Evolutionary conservation across 1,140 invertebrate species (phyloP), one percentile per base, ranked within the genome.

Genomic region (Diorhabda elongata): DNA sequence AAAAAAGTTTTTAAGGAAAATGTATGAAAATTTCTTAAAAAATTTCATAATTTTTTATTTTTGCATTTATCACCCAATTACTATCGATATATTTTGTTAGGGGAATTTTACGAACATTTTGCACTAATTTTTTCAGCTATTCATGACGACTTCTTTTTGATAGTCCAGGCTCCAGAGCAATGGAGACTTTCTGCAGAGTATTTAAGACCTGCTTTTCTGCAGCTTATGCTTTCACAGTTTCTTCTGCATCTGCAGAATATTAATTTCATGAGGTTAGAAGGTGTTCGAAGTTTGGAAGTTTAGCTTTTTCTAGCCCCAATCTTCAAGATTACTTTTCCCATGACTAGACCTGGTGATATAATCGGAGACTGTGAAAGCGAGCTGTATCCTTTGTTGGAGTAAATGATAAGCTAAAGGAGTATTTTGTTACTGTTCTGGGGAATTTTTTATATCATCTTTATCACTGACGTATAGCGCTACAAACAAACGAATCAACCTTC

Each of bases 401-500:
- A 52, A 52, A 52, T 52, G 45, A 52, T 52, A 52, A 52, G 45
- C 8, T 52, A 5, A 52, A 52, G 2, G 45, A 6, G 8, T 52
- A 6, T 52, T 52, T 52, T 5, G 8, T 52, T 9, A 52, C 45
- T 5, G 45, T 52, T 9, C 8, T 52, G 45, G 45, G 2, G 45
- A 52, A 52, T 52, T 2, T 5, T 52, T 52, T 52, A 9, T 52
- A 61, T 26, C 61, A 42, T 62, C 61, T 62, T 45, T 42, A 62
- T 64, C 8, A 57, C 52, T 44, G n/a, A 11, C 9, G 3, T 58
- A 66, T 58, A 58, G 58, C 3, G 52, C 52, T 3, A 66, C 45
- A 41, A 66, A 66, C 45, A 66, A 66, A 66, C 64, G 56, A 52
- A 43, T 66, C 64, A 9, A 58, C 47, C 58, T 57, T 66, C 64